Percentiles rank a stretch among this genome's conserved stretches.
Conservation (phyloP, 1,140 invertebrate species). For the Microplitis demolitor region DNA sequence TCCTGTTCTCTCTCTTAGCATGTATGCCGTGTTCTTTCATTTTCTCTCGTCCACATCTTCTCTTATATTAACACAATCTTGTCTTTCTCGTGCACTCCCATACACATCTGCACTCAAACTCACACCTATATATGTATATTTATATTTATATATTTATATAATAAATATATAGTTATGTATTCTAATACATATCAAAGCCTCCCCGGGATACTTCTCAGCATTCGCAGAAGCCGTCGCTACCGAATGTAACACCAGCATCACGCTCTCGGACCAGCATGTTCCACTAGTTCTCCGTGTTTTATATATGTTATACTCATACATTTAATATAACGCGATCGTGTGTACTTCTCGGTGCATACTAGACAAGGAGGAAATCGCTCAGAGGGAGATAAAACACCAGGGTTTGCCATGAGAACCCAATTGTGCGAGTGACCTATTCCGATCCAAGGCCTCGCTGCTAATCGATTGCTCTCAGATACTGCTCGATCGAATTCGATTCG, state of each 20-base stretch:
- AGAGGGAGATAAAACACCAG: neutral
- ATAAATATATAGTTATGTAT: too few species aligned
- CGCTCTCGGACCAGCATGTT: neutral
- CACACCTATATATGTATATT: too few species aligned
- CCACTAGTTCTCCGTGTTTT: too few species aligned
- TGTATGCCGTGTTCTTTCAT: neutral
- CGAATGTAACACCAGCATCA: conserved; percentile 24
- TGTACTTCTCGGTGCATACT: neutral
- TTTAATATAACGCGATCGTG: too few species aligned
- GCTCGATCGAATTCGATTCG: neutral
- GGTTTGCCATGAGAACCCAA: conserved; percentile 20
- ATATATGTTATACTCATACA: too few species aligned
- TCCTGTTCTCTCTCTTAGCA: conserved; percentile 4
- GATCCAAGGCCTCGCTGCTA: conserved; percentile 29
- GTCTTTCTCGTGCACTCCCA: too few species aligned
- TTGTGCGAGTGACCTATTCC: conserved; percentile 30
- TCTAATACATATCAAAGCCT: neutral
- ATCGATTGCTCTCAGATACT: conserved; percentile 28
- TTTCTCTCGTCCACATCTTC: neutral
- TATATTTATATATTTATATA: too few species aligned
- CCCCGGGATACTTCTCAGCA: conserved; percentile 13
- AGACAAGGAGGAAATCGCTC: neutral
- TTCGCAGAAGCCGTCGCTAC: conserved; percentile 23
- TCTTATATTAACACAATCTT: too few species aligned
- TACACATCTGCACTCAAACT: too few species aligned